Conservation (phyloP, 2,797 vertebrate species). For the Xenentodon cancila region DNA sequence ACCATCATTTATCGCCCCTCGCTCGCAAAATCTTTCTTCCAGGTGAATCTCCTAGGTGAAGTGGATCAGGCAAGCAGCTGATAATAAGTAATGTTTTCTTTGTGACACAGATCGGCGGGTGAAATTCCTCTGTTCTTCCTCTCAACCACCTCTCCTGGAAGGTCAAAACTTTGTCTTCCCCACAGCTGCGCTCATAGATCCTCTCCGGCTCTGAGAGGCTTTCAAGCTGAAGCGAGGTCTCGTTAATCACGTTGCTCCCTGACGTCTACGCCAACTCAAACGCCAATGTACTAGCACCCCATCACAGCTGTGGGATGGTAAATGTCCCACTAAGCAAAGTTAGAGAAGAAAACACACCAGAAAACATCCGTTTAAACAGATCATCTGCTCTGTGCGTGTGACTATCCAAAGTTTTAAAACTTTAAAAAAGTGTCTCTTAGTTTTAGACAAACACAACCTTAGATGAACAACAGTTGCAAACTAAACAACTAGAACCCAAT, state of each 20-base stretch:
- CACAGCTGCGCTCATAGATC: slow-evolving; percentile 16
- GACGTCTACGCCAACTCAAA: slow-evolving; percentile 14
- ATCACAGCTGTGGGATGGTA: not conserved
- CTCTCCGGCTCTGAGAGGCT: slow-evolving; percentile 4
- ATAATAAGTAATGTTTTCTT: slow-evolving; percentile 36
- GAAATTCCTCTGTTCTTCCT: slow-evolving; percentile 29
- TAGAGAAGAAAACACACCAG: not conserved
- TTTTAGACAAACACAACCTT: not conserved
- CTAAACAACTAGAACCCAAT: too few relatives aligned
- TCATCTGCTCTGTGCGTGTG: too few relatives aligned
- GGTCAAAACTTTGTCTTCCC: slow-evolving; percentile 30
- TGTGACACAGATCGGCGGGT: slow-evolving; percentile 18
- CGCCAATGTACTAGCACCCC: slow-evolving; percentile 6
- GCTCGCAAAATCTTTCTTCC: slow-evolving; percentile 20
- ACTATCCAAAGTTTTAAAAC: not conserved
- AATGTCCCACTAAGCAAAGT: too few relatives aligned
- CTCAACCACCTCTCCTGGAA: slow-evolving; percentile 18
- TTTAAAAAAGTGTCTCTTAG: too few relatives aligned
- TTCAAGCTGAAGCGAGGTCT: slow-evolving; percentile 13
- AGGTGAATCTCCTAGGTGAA: not conserved
- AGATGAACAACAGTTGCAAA: too few relatives aligned
- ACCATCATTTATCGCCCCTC: not conserved
- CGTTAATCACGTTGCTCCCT: slow-evolving; percentile 28
- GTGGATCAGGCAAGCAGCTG: slow-evolving; percentile 29
- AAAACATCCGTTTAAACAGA: not conserved